Conservation (phyloP, 2,888 invertebrate genomes). For the Apamea monoglypha region DNA sequence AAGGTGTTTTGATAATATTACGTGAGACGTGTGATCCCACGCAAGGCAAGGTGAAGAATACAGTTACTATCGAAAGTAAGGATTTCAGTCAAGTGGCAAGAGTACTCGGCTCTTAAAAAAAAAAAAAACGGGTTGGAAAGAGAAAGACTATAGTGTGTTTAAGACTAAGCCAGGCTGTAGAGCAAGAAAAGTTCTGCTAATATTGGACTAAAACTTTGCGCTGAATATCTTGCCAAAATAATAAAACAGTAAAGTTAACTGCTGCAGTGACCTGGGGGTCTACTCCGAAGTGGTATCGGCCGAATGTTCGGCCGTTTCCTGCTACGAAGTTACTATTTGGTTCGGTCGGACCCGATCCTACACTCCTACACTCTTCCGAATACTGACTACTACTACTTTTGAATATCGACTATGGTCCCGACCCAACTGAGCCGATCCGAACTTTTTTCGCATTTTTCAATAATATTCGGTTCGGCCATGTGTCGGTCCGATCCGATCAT, state of each 20-base stretch:
- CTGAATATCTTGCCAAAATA: neutral
- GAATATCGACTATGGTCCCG: no score
- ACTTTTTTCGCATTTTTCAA: no score
- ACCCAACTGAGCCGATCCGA: no score
- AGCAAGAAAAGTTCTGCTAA: neutral
- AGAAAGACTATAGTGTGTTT: neutral
- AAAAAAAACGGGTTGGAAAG: neutral
- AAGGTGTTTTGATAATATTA: neutral
- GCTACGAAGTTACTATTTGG: no score
- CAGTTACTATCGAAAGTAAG: neutral
- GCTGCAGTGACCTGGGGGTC: no score
- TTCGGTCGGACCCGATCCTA: no score
- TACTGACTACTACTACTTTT: no score
- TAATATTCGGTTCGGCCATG: no score
- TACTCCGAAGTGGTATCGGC: no score
- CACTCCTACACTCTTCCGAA: no score
- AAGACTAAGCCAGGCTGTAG: neutral
- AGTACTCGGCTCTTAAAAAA: neutral
- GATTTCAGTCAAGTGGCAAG: neutral
- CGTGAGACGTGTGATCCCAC: neutral
- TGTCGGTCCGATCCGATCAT: no score
- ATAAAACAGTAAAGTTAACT: neutral
- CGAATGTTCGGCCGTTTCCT: no score
- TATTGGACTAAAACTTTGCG: neutral
- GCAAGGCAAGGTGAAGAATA: neutral